These are phyloP conservation scores for Enteromius viviparus DNA, from an alignment of 2,797 vertebrate species.

Conservation along the genomic window DNA sequence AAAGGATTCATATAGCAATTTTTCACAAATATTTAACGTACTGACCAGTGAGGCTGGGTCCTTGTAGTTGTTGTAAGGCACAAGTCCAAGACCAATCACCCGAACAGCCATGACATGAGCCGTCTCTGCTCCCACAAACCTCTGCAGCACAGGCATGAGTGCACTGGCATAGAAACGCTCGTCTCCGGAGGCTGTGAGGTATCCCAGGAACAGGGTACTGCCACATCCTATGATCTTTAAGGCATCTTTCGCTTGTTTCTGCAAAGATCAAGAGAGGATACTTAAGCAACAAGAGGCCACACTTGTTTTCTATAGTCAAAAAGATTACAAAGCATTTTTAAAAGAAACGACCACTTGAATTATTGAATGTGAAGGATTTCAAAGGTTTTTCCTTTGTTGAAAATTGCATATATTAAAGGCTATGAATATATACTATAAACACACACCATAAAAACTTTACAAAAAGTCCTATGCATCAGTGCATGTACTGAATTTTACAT, in stretches of 20 bases:
- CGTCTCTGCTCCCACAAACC: constrained; percentile 81
- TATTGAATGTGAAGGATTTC: neutral
- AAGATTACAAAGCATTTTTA: neutral
- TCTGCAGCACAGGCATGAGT: constrained; percentile 87
- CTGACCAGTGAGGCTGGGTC: constrained; percentile 82
- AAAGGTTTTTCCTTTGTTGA: neutral
- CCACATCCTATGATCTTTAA: constrained; percentile 84
- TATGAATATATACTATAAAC: neutral
- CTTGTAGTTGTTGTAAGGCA: constrained; percentile 76
- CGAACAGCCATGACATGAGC: constrained; percentile 86
- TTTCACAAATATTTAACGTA: neutral
- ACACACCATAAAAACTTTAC: neutral
- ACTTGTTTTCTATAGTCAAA: neutral
- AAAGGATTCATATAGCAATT: neutral
- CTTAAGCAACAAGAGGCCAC: neutral
- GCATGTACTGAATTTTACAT: too few relatives aligned
- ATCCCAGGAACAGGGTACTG: constrained; percentile 82
- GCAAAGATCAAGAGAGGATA: constrained; percentile 47
- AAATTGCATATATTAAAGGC: neutral
- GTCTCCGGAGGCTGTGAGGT: constrained; percentile 83
- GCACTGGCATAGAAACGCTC: constrained; percentile 83
- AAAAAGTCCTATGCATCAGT: neutral
- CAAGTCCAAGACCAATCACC: constrained; percentile 78
- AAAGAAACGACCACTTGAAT: neutral
- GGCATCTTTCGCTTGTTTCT: constrained; percentile 84